Conservation (phyloP, 2,113 vertebrate species). For the Salminus brasiliensis region DNA sequence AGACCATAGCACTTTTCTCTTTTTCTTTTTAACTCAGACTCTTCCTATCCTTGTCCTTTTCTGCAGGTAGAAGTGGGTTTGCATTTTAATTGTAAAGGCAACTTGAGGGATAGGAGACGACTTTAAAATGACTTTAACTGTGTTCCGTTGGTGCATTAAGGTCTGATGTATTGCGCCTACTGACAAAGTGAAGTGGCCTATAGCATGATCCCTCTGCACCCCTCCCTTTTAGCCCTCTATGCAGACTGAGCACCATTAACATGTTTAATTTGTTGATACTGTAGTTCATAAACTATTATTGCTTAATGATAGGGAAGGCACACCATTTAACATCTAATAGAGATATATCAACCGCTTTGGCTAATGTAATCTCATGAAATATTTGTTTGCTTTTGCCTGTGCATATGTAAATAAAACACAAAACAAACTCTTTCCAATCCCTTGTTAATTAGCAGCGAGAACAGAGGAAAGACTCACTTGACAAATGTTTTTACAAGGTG, state of each 20-base stretch:
- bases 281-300: slow-evolving; percentile 82
- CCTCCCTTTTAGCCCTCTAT: neutral
- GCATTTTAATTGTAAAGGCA: slow-evolving; percentile 5
- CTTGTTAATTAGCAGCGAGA: slow-evolving; percentile 76
- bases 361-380: slow-evolving; percentile 68
- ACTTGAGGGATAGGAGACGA: slow-evolving; percentile 66
- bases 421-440: slow-evolving; percentile 66
- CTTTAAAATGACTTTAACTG: slow-evolving; percentile 77
- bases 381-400: slow-evolving; percentile 75
- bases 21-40: slow-evolving; percentile 29
- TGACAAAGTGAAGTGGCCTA: slow-evolving; percentile 69
- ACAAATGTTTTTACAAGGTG: slow-evolving; percentile 82
- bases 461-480: slow-evolving; percentile 76
- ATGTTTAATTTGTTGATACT: slow-evolving; percentile 78
- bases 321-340: slow-evolving; percentile 77
- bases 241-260: slow-evolving; percentile 63
- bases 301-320: slow-evolving; percentile 79
- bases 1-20: slow-evolving; percentile 55
- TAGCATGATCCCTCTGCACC: slow-evolving; percentile 28
- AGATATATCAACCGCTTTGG: slow-evolving; percentile 74
- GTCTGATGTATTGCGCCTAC: slow-evolving; percentile 68
- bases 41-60: slow-evolving; percentile 59
- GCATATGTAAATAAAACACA: slow-evolving; percentile 76
- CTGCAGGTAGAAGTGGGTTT: slow-evolving; percentile 32
- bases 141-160: slow-evolving; percentile 71